Evolutionary conservation across 1,140 invertebrate species (phyloP).

Genomic region (Physella acuta): DNA sequence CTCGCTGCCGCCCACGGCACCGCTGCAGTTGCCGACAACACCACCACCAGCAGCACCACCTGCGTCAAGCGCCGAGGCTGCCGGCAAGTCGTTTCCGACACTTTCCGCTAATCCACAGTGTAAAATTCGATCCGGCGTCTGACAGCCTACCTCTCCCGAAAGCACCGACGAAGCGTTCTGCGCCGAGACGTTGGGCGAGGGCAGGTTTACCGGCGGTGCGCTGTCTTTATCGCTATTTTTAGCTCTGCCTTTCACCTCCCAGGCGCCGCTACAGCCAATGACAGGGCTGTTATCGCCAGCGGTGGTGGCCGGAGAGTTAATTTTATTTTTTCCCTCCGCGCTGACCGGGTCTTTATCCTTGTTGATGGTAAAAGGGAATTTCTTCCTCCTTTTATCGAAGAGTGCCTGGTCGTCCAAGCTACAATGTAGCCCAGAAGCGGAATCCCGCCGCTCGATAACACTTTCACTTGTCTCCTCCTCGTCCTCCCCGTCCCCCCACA

Average conservation of each 20-base stretch:
- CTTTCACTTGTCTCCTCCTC: background rate
- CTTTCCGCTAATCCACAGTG: background rate
- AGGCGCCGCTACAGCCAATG: background rate
- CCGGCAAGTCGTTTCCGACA: background rate
- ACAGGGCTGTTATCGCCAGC: background rate
- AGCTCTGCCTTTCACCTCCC: background rate
- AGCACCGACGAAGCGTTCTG: background rate
- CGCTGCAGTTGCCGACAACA: background rate
- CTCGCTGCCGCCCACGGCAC: conserved; percentile 4
- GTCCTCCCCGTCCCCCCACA: conserved; percentile 22
- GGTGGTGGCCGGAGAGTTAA: background rate
- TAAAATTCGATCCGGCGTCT: background rate
- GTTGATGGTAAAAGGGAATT: conserved; percentile 6
- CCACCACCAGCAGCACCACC: background rate
- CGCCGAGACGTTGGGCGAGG: background rate
- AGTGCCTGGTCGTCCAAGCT: conserved; percentile 20
- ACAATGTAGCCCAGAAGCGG: background rate
- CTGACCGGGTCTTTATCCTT: background rate
- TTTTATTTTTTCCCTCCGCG: background rate
- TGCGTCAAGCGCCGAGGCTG: background rate
- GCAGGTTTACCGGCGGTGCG: background rate
- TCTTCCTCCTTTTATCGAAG: conserved; percentile 17
- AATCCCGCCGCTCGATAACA: background rate
- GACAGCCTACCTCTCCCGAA: background rate
- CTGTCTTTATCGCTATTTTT: conserved; percentile 2